A percentile compares a stretch with the other conserved stretches of the same genome.
phyloP scores from a whole-genome alignment of 2,888 invertebrate species.

The Pyrrhia umbra region DNA sequence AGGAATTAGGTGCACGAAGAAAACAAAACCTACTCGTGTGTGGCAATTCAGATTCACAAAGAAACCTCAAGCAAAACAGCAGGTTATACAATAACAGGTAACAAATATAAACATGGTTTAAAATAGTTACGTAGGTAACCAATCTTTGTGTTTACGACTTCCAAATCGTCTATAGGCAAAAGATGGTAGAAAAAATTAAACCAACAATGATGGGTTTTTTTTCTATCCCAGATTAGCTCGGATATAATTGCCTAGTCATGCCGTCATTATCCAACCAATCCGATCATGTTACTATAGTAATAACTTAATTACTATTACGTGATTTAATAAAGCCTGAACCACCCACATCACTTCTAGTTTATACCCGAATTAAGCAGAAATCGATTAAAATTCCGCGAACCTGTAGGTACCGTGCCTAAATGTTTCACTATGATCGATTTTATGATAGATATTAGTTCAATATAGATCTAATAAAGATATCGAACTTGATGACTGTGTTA shows the following conservation, averaged over 20 bases:
- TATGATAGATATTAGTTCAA: slow-evolving; percentile 70
- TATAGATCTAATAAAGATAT: slow-evolving; percentile 84
- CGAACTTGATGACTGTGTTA: slow-evolving; percentile 76
- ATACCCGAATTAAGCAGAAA: slow-evolving; percentile 48
- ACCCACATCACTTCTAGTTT: slow-evolving; percentile 44
- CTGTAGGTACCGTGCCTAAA: slow-evolving; percentile 60
- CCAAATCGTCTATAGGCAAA: neutral
- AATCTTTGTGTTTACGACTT: too few relatives aligned
- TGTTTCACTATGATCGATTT: slow-evolving; percentile 61
- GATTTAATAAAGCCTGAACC: slow-evolving; percentile 51
- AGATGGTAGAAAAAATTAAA: neutral
- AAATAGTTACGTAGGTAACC: neutral
- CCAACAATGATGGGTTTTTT: neutral
- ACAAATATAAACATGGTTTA: neutral
- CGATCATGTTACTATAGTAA: slow-evolving; percentile 47
- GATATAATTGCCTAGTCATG: slow-evolving; percentile 39
- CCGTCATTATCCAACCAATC: slow-evolving; percentile 56
- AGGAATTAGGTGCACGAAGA: slow-evolving; percentile 31
- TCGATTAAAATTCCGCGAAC: slow-evolving; percentile 61
- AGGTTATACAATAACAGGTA: neutral
- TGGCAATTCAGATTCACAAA: neutral
- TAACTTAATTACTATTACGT: slow-evolving; percentile 53
- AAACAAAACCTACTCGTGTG: slow-evolving; percentile 20
- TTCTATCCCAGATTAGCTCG: slow-evolving; percentile 22
- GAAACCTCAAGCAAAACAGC: neutral